Evolutionary conservation across 2,888 invertebrate species (phyloP).

Genomic region (Drosophila longiperda): DNA sequence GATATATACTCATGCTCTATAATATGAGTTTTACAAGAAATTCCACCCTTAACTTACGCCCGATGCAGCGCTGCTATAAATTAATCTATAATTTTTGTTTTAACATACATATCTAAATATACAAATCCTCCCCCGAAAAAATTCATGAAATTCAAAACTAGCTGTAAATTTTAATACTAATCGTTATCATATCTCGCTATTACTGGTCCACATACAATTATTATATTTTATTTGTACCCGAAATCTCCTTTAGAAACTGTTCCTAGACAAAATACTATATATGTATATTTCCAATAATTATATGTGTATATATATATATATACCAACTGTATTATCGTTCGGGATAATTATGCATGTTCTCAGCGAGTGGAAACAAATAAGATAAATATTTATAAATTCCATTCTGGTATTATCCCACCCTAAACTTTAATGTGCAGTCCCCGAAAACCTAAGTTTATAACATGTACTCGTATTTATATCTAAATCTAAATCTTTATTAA

Average conservation of each 20-base stretch:
- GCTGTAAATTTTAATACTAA: too few relatives aligned
- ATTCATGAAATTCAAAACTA: too few relatives aligned
- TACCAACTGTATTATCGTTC: conserved; percentile 22
- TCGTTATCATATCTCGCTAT: conserved; percentile 12
- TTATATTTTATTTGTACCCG: conserved; percentile 7
- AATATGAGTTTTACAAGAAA: conserved; percentile 12
- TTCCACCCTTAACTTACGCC: conserved; percentile 39
- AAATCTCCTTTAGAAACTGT: conserved; percentile 17
- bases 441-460: conserved; percentile 15
- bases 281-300: conserved; percentile 15
- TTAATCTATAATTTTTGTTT: conserved; percentile 3
- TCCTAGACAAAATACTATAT: conserved; percentile 27
- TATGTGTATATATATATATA: conserved; percentile 25
- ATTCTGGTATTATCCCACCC: conserved; percentile 22
- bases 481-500: conserved; percentile 34
- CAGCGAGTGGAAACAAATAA: conserved; percentile 23
- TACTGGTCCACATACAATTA: conserved; percentile 6
- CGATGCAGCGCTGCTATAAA: conserved; percentile 81
- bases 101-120: conserved; percentile 2
- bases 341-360: conserved; percentile 43
- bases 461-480: conserved; percentile 29
- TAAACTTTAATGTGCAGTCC: conserved; percentile 31
- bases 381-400: conserved; percentile 4
- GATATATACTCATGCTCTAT: neutral
- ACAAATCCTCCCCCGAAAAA: neutral